Conservation (phyloP, 2,888 invertebrate genomes). For the Caenorhabditis sp. region DNA sequence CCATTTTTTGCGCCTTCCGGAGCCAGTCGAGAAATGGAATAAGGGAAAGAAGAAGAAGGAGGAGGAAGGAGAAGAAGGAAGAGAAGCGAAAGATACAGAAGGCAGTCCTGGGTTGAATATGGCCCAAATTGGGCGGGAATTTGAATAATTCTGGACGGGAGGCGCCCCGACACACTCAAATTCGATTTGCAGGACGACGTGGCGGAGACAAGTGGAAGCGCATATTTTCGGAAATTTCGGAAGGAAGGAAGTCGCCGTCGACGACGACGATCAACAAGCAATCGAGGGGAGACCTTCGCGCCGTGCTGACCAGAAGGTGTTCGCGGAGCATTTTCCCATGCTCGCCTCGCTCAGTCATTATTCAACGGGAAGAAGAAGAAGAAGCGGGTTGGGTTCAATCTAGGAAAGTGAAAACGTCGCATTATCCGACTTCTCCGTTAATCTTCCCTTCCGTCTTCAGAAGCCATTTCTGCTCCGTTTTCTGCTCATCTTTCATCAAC, state of each 20-base stretch:
- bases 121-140: constrained; percentile 42
- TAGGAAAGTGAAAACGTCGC: constrained; percentile 38
- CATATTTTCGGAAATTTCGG: constrained; percentile 11
- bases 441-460: too few species aligned
- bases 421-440: too few species aligned
- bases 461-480: constrained; percentile 18
- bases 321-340: not conserved
- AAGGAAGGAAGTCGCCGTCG: constrained; percentile 10
- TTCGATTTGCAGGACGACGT: constrained; percentile 37
- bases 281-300: not conserved
- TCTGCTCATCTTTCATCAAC: constrained; percentile 40
- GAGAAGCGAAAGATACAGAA: not conserved
- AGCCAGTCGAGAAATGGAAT: constrained; percentile 24
- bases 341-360: not conserved
- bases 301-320: not conserved
- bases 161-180: not conserved
- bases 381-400: constrained; percentile 6
- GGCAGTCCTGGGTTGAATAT: constrained; percentile 42
- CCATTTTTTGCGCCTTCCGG: constrained; percentile 49
- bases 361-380: not conserved
- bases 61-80: not conserved
- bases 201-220: not conserved
- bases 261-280: constrained; percentile 22
- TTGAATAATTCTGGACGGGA: constrained; percentile 32
- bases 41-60: not conserved